Base-by-base conservation (phyloP, 2,888 invertebrate species). In the Coenonympha arcania region DNA sequence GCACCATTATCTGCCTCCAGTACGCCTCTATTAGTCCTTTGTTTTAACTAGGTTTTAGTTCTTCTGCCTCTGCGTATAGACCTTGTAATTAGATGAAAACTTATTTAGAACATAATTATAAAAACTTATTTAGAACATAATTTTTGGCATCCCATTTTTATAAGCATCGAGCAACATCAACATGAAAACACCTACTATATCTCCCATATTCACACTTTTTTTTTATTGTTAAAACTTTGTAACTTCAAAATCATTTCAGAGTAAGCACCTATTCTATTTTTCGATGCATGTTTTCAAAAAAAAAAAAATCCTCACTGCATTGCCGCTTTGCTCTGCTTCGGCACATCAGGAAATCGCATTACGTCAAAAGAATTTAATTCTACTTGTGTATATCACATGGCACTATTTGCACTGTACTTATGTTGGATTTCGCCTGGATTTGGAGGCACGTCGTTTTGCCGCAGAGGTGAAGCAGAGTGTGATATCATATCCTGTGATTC, bases 401-500 rank as follows among this genome's bases (percentile, higher is more conserved):
- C 53, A 69, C 65, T 66, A 62, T 79, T 80, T 76, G 69, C 70
- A 72, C 68, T 75, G 76, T 75, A 81, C 74, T 79, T 73, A 73
- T 54, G 53, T 63, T 73, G 74, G 75, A 76, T 79, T 69, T 34
- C 75, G 62, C 57, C 62, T 60, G 63, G 60, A 66, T 67, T 62
- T 63, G 63, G 64, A 66, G 48, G 53, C 59, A 74, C 83, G 80
- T 79, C 73, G 66, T 69, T 59, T 57, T 69, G 62, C 65, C 61
- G 62, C 71, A 59, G 62, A 65, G 68, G 68, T 67, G 66, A 69
- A 65, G 60, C 64, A 64, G 59, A 54, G 65, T 79, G 68, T 84
- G 82, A 82, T 80, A 78, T 82, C 81, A 84, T 76, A 70, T 78
- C 76, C 74, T 71, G 72, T 75, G 74, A 79, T 71, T 79, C 76